Conservation (phyloP, 2,888 invertebrate genomes). For the Pheosia tremula region DNA sequence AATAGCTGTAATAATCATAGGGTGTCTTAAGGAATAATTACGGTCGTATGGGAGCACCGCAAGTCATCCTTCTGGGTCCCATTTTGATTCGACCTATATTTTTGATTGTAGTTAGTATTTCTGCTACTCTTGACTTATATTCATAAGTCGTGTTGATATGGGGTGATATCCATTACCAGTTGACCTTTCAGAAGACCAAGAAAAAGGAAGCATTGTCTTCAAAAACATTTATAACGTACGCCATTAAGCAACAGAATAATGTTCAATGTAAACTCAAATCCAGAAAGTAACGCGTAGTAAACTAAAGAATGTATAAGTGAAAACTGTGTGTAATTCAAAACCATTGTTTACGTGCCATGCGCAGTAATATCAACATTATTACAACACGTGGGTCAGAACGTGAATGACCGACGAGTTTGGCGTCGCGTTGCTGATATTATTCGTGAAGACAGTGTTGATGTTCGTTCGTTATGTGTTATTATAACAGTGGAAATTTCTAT, state of each 20-base stretch:
- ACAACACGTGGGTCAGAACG: conserved; percentile 50
- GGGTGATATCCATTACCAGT: too few relatives aligned
- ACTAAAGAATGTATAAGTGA: conserved; percentile 40
- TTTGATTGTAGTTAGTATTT: not conserved
- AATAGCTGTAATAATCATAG: conserved; percentile 33
- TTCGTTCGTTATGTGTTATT: too few relatives aligned
- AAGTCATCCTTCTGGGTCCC: conserved; percentile 61
- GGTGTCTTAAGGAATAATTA: conserved; percentile 33
- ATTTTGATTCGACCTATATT: conserved; percentile 35
- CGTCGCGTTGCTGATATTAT: conserved; percentile 17
- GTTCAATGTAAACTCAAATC: conserved; percentile 14
- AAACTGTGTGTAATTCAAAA: conserved; percentile 56
- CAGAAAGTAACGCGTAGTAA: conserved; percentile 34
- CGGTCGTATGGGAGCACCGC: conserved; percentile 52
- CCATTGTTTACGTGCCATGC: conserved; percentile 47
- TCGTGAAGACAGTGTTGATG: too few relatives aligned
- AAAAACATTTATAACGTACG: too few relatives aligned
- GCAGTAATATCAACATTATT: conserved; percentile 36
- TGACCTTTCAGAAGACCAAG: conserved; percentile 17
- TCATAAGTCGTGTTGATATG: too few relatives aligned
- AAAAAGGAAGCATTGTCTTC: not conserved
- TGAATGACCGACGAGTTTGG: conserved; percentile 37
- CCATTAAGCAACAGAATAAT: conserved; percentile 27
- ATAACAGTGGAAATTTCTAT: too few relatives aligned
- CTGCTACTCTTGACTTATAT: too few relatives aligned